phyloP scores from a whole-genome alignment of 1,140 invertebrate species.

The Caenorhabditis brenneri region DNA sequence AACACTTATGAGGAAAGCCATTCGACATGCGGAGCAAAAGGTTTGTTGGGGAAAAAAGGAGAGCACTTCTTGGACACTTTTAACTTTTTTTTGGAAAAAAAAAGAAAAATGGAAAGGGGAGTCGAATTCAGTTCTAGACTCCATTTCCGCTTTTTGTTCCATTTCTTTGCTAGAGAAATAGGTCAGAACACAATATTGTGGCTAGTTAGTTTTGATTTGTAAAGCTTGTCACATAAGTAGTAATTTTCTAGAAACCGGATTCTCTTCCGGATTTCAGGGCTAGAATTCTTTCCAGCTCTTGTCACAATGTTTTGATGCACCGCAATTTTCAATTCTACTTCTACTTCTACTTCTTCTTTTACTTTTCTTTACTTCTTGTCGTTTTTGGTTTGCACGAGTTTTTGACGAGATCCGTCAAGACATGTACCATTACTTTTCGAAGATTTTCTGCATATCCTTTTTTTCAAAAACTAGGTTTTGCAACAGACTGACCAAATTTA shows the following conservation, averaged over 20 bases:
- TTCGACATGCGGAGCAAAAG: conserved; percentile 47
- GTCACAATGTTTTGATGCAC: not conserved
- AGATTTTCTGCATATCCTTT: too few species aligned
- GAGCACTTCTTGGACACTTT: not conserved
- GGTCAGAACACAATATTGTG: too few species aligned
- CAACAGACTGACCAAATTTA: too few species aligned
- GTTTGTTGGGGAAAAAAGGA: not conserved
- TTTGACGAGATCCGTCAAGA: too few species aligned
- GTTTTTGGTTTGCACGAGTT: too few species aligned
- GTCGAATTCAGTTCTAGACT: not conserved
- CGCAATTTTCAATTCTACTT: not conserved
- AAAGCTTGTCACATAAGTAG: too few species aligned
- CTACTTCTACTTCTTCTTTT: not conserved
- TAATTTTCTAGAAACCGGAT: not conserved
- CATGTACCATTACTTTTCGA: too few species aligned
- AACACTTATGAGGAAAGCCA: conserved; percentile 40
- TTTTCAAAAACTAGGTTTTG: too few species aligned
- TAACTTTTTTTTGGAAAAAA: not conserved
- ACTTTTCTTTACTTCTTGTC: too few species aligned
- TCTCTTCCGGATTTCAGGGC: not conserved
- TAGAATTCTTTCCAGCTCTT: too few species aligned
- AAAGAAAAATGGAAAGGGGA: not conserved
- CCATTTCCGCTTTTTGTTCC: not conserved
- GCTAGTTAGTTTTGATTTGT: too few species aligned
- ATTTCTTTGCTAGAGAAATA: too few species aligned